A percentile compares a stretch with the other conserved stretches of the same genome.
Conservation (phyloP, 1,140 invertebrate species). For the Bombus turneri region DNA sequence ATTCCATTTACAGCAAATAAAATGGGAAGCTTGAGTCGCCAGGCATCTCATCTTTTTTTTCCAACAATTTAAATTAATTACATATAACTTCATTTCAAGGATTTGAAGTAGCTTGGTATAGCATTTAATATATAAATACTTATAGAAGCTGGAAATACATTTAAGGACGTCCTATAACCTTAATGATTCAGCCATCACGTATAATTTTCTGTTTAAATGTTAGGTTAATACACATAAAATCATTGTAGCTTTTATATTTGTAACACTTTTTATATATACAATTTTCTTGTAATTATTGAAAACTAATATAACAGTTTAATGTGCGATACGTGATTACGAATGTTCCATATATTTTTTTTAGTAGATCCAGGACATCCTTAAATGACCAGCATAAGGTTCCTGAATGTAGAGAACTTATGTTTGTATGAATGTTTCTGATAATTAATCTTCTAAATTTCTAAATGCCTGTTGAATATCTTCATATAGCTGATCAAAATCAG, state of each 20-base stretch:
- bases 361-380: slow-evolving; percentile 76
- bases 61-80: slow-evolving; percentile 13
- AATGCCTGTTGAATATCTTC: slow-evolving; percentile 98
- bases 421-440: slow-evolving; percentile 58
- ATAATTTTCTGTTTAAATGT: slow-evolving; percentile 20
- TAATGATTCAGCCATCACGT: slow-evolving; percentile 66
- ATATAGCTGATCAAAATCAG: slow-evolving; percentile 97
- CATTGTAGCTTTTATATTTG: slow-evolving; percentile 43
- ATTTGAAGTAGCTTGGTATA: slow-evolving; percentile 27
- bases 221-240: slow-evolving; percentile 36
- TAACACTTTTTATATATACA: slow-evolving; percentile 46
- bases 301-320: slow-evolving; percentile 27
- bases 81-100: slow-evolving; percentile 18
- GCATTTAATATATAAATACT: slow-evolving; percentile 26
- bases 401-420: slow-evolving; percentile 54
- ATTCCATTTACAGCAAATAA: background rate
- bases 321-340: slow-evolving; percentile 42
- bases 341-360: slow-evolving; percentile 24
- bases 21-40: slow-evolving; percentile 40
- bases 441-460: slow-evolving; percentile 99
- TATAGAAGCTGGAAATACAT: slow-evolving; percentile 55
- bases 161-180: slow-evolving; percentile 73
- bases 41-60: slow-evolving; percentile 1
- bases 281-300: slow-evolving; percentile 18
- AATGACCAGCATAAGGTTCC: slow-evolving; percentile 66